These are phyloP conservation scores for Cryptocephalus moraei DNA, from an alignment of 2,888 invertebrate genomes.

Conservation along the genomic window DNA sequence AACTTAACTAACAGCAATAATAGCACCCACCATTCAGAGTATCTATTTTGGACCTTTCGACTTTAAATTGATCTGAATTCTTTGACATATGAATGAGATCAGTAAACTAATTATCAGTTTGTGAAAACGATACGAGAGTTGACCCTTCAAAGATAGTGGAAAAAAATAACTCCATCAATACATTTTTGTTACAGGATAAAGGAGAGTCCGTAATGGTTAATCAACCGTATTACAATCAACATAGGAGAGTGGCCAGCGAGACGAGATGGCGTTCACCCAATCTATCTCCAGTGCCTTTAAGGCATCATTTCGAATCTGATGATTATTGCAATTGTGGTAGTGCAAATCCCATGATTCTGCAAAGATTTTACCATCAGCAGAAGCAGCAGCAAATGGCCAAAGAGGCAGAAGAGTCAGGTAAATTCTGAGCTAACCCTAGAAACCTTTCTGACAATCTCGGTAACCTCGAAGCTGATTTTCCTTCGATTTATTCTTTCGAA, in stretches of 20 bases:
- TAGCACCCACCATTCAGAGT: no score
- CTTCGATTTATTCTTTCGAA: neutral
- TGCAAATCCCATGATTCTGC: conserved; percentile 68
- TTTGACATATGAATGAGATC: no score
- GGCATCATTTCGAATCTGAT: conserved; percentile 28
- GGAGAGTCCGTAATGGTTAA: no score
- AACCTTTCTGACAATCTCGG: neutral
- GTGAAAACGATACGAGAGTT: no score
- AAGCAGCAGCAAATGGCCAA: conserved; percentile 52
- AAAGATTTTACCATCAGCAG: conserved; percentile 69
- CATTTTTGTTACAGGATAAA: no score
- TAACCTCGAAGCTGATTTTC: neutral
- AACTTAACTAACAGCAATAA: no score
- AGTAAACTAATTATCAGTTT: no score
- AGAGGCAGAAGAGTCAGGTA: conserved; percentile 32
- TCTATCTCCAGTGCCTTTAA: conserved; percentile 35
- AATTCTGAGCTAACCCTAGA: neutral
- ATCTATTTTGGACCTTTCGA: no score
- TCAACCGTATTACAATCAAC: conserved; percentile 7
- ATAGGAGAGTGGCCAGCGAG: conserved; percentile 23
- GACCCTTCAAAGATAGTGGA: no score
- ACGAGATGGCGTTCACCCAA: conserved; percentile 33
- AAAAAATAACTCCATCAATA: no score
- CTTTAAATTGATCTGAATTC: no score
- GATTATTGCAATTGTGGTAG: conserved; percentile 46